These are phyloP conservation scores for Lucilia sericata DNA, from an alignment of 1,140 invertebrate genomes.

Conservation along the genomic window DNA sequence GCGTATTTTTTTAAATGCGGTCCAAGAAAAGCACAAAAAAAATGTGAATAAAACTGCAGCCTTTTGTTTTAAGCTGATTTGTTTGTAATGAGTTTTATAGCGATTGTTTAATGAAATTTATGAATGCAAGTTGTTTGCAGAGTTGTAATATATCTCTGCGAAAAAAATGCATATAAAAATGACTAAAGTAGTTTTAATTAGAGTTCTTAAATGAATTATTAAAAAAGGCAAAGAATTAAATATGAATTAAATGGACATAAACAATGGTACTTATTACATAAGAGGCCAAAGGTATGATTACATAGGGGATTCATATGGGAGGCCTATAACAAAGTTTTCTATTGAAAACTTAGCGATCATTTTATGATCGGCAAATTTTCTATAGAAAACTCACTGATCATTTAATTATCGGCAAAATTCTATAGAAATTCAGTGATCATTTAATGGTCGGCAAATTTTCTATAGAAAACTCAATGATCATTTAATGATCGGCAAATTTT, in stretches of 20 bases:
- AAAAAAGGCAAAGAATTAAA: neutral
- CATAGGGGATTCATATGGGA: too few relatives aligned
- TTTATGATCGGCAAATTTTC: neutral
- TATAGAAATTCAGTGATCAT: too few relatives aligned
- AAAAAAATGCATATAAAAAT: neutral
- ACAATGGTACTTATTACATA: neutral
- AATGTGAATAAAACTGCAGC: neutral
- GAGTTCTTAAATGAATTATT: slow-evolving; percentile 16
- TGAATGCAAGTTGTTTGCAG: neutral
- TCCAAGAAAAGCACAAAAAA: neutral
- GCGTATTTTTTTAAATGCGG: neutral
- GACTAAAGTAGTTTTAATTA: slow-evolving; percentile 23
- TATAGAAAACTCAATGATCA: too few relatives aligned
- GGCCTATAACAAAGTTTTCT: too few relatives aligned
- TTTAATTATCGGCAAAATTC: too few relatives aligned
- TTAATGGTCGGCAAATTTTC: too few relatives aligned
- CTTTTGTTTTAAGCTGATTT: slow-evolving; percentile 8
- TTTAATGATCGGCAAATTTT: too few relatives aligned
- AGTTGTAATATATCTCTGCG: neutral
- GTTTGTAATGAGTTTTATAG: slow-evolving; percentile 5
- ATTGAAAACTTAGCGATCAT: neutral
- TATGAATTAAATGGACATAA: neutral
- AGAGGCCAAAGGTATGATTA: neutral
- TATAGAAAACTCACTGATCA: too few relatives aligned
- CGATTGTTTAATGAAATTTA: slow-evolving; percentile 13